Percentiles rank a stretch among this genome's conserved stretches.
phyloP scores from a whole-genome alignment of 2,888 invertebrate genomes.

The Xylocampa areola region DNA sequence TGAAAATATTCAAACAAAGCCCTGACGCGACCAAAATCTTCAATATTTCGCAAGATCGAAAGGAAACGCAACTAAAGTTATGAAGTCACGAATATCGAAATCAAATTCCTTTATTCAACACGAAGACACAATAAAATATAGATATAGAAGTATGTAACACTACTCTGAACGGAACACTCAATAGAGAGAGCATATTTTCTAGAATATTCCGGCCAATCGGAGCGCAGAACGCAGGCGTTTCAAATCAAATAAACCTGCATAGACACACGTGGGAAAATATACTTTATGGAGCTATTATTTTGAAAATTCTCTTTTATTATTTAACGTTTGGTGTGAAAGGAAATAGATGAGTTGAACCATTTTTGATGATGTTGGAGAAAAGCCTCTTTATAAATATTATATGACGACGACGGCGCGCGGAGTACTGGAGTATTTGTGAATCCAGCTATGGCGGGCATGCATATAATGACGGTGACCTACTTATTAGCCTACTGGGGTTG shows the following conservation, averaged over 20 bases:
- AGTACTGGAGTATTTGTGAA: too few species aligned
- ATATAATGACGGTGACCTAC: too few species aligned
- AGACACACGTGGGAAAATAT: slow-evolving; percentile 41
- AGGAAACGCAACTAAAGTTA: slow-evolving; percentile 21
- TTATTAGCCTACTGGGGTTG: too few species aligned
- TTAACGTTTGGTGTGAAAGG: slow-evolving; percentile 21
- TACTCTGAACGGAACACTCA: slow-evolving; percentile 20
- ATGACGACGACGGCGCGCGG: too few species aligned
- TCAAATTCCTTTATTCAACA: slow-evolving; percentile 53
- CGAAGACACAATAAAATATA: slow-evolving; percentile 36
- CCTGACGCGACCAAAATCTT: slow-evolving; percentile 2
- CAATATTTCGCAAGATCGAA: slow-evolving; percentile 11
- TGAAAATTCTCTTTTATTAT: slow-evolving; percentile 31
- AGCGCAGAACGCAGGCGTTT: slow-evolving; percentile 27
- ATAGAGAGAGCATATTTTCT: slow-evolving; percentile 42
- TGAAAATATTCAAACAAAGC: not conserved
- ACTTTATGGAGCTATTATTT: slow-evolving; percentile 37
- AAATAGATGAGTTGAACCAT: slow-evolving; percentile 13
- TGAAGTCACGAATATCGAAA: slow-evolving; percentile 46
- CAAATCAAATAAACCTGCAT: slow-evolving; percentile 43
- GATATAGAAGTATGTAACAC: slow-evolving; percentile 1
- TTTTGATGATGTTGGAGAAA: too few species aligned
- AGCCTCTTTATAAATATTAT: too few species aligned
- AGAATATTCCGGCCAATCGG: slow-evolving; percentile 18
- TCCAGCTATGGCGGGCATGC: too few species aligned